Conservation (phyloP, 1,140 invertebrate genomes). For the Drosophila sp. region DNA sequence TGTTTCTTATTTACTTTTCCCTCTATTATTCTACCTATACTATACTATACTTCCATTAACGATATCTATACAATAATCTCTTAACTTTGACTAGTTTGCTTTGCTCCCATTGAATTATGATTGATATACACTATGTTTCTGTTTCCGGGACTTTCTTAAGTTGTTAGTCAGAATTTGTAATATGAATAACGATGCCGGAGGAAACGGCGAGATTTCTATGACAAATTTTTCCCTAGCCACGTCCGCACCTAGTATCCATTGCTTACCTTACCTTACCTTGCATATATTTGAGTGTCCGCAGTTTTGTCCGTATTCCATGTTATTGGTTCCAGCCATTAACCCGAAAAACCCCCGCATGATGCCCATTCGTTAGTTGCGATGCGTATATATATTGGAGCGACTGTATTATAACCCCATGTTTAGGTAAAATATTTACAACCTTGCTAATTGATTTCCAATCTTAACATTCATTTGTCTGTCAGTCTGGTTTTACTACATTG, state of each 20-base stretch:
- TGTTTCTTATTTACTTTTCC: not conserved
- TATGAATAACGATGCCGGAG: not conserved
- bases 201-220: no score
- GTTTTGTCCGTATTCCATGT: not conserved
- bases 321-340: not conserved
- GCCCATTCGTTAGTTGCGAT: not conserved
- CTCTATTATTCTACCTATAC: not conserved
- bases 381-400: not conserved
- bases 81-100: conserved; percentile 1
- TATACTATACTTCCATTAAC: not conserved
- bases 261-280: not conserved
- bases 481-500: no score
- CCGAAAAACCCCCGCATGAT: not conserved
- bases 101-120: not conserved
- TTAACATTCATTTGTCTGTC: no score
- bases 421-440: no score
- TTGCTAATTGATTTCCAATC: no score
- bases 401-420: not conserved
- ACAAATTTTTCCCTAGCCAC: not conserved
- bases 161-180: conserved; percentile 5
- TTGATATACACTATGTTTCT: not conserved
- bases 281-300: not conserved
- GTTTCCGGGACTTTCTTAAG: not conserved
- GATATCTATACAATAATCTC: not conserved
- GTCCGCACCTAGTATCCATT: not conserved